Evolutionary conservation across 2,113 vertebrate species (phyloP), one percentile per base, ranked within the genome.

Genomic region (Platysteira castanea): DNA sequence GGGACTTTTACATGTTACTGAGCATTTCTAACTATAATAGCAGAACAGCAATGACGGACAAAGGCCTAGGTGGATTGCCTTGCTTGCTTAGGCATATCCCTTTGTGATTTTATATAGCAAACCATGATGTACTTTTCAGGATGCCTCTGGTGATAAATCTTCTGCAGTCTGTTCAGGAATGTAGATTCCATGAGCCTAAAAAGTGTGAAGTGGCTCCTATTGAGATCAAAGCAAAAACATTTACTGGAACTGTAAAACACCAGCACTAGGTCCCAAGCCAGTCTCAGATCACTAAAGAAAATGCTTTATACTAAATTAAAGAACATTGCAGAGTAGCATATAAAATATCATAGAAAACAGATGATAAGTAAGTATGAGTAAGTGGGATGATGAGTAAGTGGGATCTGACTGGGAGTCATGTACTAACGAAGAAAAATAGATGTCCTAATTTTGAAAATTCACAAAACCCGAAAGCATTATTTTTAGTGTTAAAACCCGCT

Each of bases 381-480:
- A 57, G 35, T 50, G 22, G 17, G 9, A 22, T 83, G 18, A 44
- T 65, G 39, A 74, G 26, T 80, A 65, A 57, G 33, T 50, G 22
- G 17, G 11, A 22, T 80, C 52, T 92, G 60, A 42, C 75, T 63
- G 23, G 27, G 30, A 83, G 64, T 73, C 50, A 61, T 9, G 23
- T 41, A 28, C 27, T 70, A 84, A 77, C 31, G 88, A 59, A 91
- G 33, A 68, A 86, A 91, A 80, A 74, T 5, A 23, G 22, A 42
- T 92, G 88, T 30, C 85, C 86, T 84, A 64, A 86, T 96, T 97
- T 81, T 87, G 21, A 37, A 93, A 88, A 78, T 27, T 37, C 57
- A 61, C 44, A 77, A 94, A 87, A 5, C 10, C 22, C 68, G 15
- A 80, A 92, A 75, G 31, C 60, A 84, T 88, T 68, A 49, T 70